phyloP scores from a whole-genome alignment of 2,888 invertebrate species.

The Salpingus planirostris region DNA sequence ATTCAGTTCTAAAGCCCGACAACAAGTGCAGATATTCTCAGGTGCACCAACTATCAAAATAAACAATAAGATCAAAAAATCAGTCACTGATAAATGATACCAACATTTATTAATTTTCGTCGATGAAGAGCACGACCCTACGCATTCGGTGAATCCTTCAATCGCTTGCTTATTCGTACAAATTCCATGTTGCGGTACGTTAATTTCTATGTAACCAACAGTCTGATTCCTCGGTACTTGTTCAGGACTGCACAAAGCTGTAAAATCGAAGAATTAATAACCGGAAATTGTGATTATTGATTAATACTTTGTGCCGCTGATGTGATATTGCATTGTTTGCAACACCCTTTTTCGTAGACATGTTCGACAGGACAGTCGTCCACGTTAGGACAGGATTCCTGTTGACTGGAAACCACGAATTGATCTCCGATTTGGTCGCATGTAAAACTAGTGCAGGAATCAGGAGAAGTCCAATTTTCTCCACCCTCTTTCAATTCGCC shows the following conservation, averaged over 20 bases:
- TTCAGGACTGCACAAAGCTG: conserved; percentile 44
- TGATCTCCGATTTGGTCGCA: conserved; percentile 46
- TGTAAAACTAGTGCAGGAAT: conserved; percentile 53
- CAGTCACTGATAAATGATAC: too few relatives aligned
- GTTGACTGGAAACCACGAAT: conserved; percentile 35
- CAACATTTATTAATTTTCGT: too few relatives aligned
- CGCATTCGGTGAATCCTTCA: conserved; percentile 57
- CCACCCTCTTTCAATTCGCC: conserved; percentile 44
- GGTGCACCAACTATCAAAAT: too few relatives aligned
- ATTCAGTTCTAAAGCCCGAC: conserved; percentile 31
- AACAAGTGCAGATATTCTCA: conserved; percentile 51
- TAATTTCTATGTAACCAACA: conserved; percentile 48
- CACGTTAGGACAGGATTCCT: conserved; percentile 54
- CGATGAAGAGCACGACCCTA: conserved; percentile 60
- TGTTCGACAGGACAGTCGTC: conserved; percentile 49
- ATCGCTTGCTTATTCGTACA: conserved; percentile 58
- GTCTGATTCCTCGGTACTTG: conserved; percentile 47
- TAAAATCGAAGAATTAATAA: background rate
- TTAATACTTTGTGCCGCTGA: conserved; percentile 43
- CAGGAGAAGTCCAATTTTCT: conserved; percentile 51
- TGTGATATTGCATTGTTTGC: conserved; percentile 53
- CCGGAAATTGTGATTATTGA: background rate
- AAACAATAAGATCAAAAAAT: too few relatives aligned
- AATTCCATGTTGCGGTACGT: conserved; percentile 45
- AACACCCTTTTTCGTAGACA: conserved; percentile 57